These are phyloP conservation scores for Phragmatobia fuliginosa DNA, from an alignment of 2,888 invertebrate genomes.

Conservation along the genomic window DNA sequence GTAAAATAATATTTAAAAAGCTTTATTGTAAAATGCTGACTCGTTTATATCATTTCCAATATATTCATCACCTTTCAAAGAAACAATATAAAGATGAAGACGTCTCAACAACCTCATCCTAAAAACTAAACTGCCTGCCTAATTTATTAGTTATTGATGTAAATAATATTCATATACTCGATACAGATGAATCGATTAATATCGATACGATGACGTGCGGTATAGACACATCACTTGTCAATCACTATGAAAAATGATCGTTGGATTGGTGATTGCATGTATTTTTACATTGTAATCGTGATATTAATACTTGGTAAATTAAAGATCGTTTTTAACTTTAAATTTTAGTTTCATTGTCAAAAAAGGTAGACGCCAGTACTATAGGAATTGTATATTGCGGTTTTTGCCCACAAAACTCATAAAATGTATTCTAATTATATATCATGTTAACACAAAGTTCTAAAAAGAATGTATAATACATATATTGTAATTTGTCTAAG, in stretches of 20 bases:
- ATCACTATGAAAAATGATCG: conserved; percentile 68
- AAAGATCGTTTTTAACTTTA: background rate
- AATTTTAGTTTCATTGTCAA: background rate
- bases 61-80: conserved; percentile 15
- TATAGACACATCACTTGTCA: conserved; percentile 75
- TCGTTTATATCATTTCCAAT: background rate
- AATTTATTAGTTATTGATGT: conserved; percentile 47
- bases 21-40: background rate
- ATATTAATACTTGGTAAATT: conserved; percentile 7
- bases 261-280: conserved; percentile 45
- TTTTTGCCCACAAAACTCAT: background rate
- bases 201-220: conserved; percentile 55
- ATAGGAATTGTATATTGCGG: background rate
- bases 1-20: background rate
- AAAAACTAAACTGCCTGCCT: conserved; percentile 38
- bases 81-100: conserved; percentile 33
- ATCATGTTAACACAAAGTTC: background rate
- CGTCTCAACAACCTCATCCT: conserved; percentile 34
- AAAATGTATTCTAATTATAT: background rate
- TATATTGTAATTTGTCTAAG: no score
- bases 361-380: background rate
- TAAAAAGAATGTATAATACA: no score
- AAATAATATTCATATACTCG: conserved; percentile 42
- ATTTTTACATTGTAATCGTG: conserved; percentile 38
- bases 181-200: conserved; percentile 54